Evolutionary conservation across 2,113 vertebrate species (phyloP).

Genomic region (Corythornis vintsioides): DNA sequence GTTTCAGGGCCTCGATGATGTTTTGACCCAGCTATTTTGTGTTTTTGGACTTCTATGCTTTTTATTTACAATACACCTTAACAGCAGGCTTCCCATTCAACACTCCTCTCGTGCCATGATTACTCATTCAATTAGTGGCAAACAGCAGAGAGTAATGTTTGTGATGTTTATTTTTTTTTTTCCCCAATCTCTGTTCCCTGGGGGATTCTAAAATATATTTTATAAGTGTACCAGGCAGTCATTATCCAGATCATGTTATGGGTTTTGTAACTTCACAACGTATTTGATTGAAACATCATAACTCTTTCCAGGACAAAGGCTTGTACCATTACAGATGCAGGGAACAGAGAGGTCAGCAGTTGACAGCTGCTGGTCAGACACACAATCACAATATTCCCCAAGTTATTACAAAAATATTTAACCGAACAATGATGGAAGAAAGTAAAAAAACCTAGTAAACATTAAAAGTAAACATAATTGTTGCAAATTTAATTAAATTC

Average conservation of each 20-base stretch:
- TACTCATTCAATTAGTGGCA: conserved; percentile 42
- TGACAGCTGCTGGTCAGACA: conserved; percentile 71
- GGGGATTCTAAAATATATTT: conserved; percentile 50
- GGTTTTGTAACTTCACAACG: conserved; percentile 71
- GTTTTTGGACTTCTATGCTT: background rate
- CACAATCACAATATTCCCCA: conserved; percentile 59
- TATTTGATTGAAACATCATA: conserved; percentile 73
- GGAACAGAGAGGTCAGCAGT: conserved; percentile 72
- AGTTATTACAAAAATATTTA: conserved; percentile 72
- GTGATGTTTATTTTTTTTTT: background rate
- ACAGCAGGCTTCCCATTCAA: background rate
- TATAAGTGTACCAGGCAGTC: conserved; percentile 49
- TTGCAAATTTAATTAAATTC: conserved; percentile 70
- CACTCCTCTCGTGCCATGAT: conserved; percentile 1
- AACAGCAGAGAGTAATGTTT: conserved; percentile 42
- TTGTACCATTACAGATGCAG: conserved; percentile 68
- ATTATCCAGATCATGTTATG: conserved; percentile 64
- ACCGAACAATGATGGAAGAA: conserved; percentile 59
- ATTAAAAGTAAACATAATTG: conserved; percentile 74
- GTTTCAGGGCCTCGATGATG: background rate
- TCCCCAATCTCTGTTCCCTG: background rate
- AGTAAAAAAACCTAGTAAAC: conserved; percentile 59
- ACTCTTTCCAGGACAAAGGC: conserved; percentile 74
- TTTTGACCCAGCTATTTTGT: background rate
- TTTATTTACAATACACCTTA: conserved; percentile 34